Percentiles rank a stretch among this genome's conserved stretches.
phyloP scores from a whole-genome alignment of 2,888 invertebrate genomes.

The Aporophyla lueneburgensis region DNA sequence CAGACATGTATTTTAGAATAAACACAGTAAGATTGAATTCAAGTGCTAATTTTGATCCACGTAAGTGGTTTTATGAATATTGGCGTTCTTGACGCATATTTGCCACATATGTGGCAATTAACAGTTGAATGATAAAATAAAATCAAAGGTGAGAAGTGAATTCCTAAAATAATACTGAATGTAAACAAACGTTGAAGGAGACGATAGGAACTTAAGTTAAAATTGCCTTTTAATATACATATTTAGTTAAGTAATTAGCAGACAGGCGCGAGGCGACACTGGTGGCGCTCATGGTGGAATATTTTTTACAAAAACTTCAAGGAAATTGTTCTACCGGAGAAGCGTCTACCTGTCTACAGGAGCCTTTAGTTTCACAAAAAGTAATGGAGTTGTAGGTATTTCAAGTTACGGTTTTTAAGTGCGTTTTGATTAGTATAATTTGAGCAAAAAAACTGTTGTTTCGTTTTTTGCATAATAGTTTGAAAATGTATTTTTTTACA shows the following conservation, averaged over 20 bases:
- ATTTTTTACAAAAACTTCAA: too few relatives aligned
- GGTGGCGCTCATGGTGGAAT: too few relatives aligned
- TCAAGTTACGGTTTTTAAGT: neutral
- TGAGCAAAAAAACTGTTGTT: neutral
- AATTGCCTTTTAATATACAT: too few relatives aligned
- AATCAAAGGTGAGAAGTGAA: neutral
- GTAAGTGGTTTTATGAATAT: slow-evolving; percentile 19
- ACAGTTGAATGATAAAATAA: slow-evolving; percentile 12
- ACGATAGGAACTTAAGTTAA: neutral
- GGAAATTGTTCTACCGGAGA: too few relatives aligned
- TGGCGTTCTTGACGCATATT: neutral
- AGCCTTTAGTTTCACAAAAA: neutral
- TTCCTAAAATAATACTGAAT: slow-evolving; percentile 6
- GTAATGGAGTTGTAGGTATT: neutral
- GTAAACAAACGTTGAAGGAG: neutral
- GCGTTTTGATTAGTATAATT: neutral
- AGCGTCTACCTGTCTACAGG: too few relatives aligned
- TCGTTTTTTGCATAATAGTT: neutral
- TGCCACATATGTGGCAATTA: neutral
- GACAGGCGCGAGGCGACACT: too few relatives aligned
- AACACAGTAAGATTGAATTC: neutral
- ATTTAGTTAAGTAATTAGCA: too few relatives aligned
- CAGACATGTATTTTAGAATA: neutral
- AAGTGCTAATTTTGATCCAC: slow-evolving; percentile 12
- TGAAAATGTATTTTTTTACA: neutral